These are phyloP conservation scores for Apodemia duryi DNA, from an alignment of 2,888 invertebrate species.

Conservation along the genomic window DNA sequence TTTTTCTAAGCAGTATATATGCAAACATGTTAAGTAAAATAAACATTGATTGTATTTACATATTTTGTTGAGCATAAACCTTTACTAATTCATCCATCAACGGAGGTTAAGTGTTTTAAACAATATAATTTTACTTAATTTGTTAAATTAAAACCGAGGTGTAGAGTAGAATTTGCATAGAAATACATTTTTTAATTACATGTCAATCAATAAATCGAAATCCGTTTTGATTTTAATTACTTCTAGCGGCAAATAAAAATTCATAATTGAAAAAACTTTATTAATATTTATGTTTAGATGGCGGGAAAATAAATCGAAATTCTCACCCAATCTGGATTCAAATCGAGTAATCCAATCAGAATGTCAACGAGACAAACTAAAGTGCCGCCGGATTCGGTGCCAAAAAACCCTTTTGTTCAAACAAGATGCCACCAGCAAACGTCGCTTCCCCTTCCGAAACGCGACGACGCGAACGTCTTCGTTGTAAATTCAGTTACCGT, in stretches of 20 bases:
- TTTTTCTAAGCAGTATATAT: too few relatives aligned
- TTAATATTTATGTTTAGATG: conserved; percentile 22
- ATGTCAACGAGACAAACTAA: conserved; percentile 40
- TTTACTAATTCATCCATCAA: too few relatives aligned
- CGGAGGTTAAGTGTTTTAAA: too few relatives aligned
- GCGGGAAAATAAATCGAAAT: conserved; percentile 20
- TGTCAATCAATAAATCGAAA: neutral
- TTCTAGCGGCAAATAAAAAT: neutral
- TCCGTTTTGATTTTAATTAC: neutral
- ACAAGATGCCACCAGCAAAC: conserved; percentile 62
- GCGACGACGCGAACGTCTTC: conserved; percentile 1
- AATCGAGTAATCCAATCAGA: conserved; percentile 63
- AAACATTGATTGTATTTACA: too few relatives aligned
- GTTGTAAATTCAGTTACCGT: conserved; percentile 53
- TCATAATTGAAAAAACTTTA: conserved; percentile 15
- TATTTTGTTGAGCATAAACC: too few relatives aligned
- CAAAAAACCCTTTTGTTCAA: conserved; percentile 73
- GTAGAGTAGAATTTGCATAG: too few relatives aligned
- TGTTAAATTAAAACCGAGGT: too few relatives aligned
- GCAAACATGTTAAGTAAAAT: too few relatives aligned
- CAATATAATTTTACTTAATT: too few relatives aligned
- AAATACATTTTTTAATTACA: neutral
- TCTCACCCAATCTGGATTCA: conserved; percentile 41
- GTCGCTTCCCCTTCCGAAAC: conserved; percentile 67
- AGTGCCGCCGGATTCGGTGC: conserved; percentile 34